phyloP scores from a whole-genome alignment of 2,113 vertebrate genomes.

The Isurus oxyrinchus region DNA sequence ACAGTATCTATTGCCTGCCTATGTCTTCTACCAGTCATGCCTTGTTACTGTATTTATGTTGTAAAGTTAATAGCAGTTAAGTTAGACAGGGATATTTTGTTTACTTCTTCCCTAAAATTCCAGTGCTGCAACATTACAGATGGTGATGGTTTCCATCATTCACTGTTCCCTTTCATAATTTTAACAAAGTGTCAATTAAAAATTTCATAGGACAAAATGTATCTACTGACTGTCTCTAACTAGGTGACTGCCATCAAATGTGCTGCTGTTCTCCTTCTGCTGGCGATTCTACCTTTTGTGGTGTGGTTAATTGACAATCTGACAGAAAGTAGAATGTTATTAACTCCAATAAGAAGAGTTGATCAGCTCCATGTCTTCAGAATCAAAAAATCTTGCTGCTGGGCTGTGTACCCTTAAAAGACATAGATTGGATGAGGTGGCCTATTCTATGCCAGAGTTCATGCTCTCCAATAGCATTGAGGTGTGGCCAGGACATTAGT shows the following conservation, averaged over 20 bases:
- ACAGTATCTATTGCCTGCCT: not conserved
- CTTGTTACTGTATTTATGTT: not conserved
- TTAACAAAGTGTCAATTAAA: not conserved
- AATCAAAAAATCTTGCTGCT: not conserved
- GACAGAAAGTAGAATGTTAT: not conserved
- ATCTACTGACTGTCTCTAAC: not conserved
- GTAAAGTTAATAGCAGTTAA: not conserved
- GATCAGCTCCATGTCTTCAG: not conserved
- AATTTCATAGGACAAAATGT: not conserved
- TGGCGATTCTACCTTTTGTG: not conserved
- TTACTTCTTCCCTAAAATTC: not conserved
- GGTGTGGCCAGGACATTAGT: not conserved
- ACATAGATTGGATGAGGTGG: slow-evolving; percentile 4
- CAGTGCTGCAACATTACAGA: too few relatives aligned
- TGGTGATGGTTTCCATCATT: not conserved
- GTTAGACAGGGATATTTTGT: not conserved
- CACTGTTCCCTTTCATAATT: not conserved
- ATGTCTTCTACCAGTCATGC: not conserved
- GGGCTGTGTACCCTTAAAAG: not conserved
- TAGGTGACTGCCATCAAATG: not conserved
- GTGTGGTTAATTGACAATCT: not conserved
- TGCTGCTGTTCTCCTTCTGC: not conserved
- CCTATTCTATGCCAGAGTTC: not conserved
- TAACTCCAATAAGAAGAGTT: not conserved
- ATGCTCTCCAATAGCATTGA: not conserved